Evolutionary conservation across 2,113 vertebrate species (phyloP).

Genomic region (Willisornis vidua): DNA sequence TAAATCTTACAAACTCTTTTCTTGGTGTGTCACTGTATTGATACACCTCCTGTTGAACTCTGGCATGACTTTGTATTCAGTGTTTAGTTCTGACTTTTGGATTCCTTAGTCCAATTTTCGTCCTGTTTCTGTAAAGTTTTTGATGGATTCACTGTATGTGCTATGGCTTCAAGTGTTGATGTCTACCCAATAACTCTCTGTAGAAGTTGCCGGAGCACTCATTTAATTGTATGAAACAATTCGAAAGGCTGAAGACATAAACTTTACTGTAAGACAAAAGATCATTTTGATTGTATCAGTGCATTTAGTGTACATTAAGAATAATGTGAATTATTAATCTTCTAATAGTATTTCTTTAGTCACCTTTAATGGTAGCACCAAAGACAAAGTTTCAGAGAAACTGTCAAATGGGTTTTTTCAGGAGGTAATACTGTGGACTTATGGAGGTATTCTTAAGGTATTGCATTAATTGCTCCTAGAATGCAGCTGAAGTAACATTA

Average conservation of each 20-base stretch:
- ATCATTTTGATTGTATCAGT: not conserved
- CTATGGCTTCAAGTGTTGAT: not conserved
- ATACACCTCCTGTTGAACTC: not conserved
- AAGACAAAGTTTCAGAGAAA: not conserved
- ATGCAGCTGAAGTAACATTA: not conserved
- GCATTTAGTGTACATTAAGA: not conserved
- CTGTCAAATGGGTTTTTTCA: not conserved
- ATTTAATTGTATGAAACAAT: not conserved
- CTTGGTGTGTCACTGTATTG: not conserved
- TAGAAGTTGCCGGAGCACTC: not conserved
- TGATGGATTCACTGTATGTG: not conserved
- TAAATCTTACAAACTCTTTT: not conserved
- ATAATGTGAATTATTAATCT: not conserved
- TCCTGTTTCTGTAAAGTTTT: not conserved
- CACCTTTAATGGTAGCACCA: not conserved
- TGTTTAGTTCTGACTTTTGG: not conserved
- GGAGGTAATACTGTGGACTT: not conserved
- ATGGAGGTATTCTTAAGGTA: not conserved
- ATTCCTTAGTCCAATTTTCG: not conserved
- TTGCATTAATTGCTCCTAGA: not conserved
- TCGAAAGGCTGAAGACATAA: not conserved
- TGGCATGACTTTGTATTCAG: not conserved
- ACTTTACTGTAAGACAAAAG: not conserved
- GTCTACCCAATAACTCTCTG: not conserved
- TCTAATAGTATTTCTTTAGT: not conserved